Evolutionary conservation across 2,888 invertebrate species (phyloP).

Genomic region (Didymodactylos carnosus): DNA sequence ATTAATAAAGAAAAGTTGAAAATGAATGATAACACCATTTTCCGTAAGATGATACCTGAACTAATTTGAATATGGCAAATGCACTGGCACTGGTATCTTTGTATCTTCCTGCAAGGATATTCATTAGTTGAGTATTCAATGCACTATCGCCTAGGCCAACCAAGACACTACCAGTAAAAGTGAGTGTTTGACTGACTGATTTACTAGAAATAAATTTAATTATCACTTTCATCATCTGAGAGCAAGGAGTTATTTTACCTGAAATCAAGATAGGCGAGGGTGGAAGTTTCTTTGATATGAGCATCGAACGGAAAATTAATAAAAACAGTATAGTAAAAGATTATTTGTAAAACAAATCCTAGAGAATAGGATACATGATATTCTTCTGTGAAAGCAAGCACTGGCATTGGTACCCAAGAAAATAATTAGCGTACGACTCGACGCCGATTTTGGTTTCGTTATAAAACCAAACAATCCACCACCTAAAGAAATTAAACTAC

Average conservation of each 20-base stretch:
- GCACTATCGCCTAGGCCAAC: constrained; percentile 92
- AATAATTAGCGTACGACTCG: constrained; percentile 75
- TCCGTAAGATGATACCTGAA: no score
- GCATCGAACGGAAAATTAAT: constrained; percentile 64
- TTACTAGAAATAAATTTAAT: constrained; percentile 30
- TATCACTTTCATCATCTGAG: no score
- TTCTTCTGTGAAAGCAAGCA: no score
- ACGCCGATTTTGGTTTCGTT: constrained; percentile 57
- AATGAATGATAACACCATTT: no score
- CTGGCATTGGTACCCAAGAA: no score
- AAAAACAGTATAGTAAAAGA: constrained; percentile 63
- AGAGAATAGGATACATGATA: no score
- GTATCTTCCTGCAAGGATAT: constrained; percentile 64
- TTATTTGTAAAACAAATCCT: constrained; percentile 62
- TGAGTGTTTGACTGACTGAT: constrained; percentile 41
- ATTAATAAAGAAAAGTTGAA: neutral
- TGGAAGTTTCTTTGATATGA: constrained; percentile 48
- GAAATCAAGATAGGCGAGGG: constrained; percentile 40
- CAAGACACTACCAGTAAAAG: constrained; percentile 61
- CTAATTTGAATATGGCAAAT: constrained; percentile 90
- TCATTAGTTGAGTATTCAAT: constrained; percentile 66
- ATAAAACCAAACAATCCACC: constrained; percentile 78
- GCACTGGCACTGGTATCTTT: constrained; percentile 75
- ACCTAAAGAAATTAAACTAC: no score
- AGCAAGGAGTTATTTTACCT: constrained; percentile 34